Base-by-base conservation (phyloP, 2,888 invertebrate species). In the Papilio protenor region DNA sequence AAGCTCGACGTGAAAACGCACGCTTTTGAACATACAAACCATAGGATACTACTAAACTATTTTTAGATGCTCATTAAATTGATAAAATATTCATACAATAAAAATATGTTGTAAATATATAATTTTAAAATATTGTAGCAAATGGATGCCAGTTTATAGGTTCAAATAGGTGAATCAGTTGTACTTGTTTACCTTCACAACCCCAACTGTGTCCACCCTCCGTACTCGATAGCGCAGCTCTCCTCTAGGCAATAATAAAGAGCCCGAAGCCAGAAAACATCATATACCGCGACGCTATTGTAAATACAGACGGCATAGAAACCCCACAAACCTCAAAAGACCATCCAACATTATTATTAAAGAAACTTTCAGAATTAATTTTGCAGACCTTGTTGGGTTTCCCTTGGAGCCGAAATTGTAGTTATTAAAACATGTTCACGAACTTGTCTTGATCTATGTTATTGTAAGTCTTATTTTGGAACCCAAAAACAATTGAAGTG, bases 231-330 rank as follows among this genome's bases (percentile, higher is more conserved):
- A 84, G 85, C 86, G 86, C 85, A 84, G 85, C 86, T 85, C 89
- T 90, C 90, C 88, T 88, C 91, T 90, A 91, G 94, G 92, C 93
- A 94, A 94, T 93, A 94, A 93, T 92, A 94, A 92, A 94, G 91
- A 89, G 94, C 94, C 94, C 90, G 93, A 93, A 94, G 94, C 94
- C 93, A 93, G 91, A 94, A 93, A 94, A 94, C 93, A 92, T 92
- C 91, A 93, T 93, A 91, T 87, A 92, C 87, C 88, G 86, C 85
- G 88, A 87, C 85, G 87, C 89, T 91, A 90, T 75, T 78, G 76
- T 76, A 75, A 90, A 91, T 90, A 91, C 91, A 89, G 87, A 87
- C 85, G 84, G 84, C 84, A 85, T 82, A 84, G 90, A 89, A 90
- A 89, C 91, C 90, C 89, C 87, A 83, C 90, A 92, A 93, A 90